Evolutionary conservation across 2,888 invertebrate species (phyloP), one percentile per base, ranked within the genome.

Genomic region (Drosophila neonasuta): DNA sequence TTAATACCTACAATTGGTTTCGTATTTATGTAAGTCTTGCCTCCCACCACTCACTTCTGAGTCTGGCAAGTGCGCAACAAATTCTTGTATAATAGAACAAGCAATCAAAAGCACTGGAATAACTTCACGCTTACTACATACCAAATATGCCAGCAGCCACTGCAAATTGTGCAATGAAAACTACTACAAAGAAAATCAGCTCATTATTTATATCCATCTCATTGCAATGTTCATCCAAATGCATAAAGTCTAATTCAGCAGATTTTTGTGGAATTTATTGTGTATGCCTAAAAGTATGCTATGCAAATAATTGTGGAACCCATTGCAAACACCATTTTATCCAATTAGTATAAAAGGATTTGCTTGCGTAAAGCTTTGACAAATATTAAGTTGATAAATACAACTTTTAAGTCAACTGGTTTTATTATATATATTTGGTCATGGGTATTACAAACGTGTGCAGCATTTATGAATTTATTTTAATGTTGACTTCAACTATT

Each of bases 1-100:
- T 63, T 68, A 13, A 56, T 17, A 60, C 17, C 30, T 34, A 32
- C 54, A 62, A 62, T 58, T 42, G 61, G 51, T 41, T 45, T 68
- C 39, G 59, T 48, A 63, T 61, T 10, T 39, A 49, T 39, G 34
- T 39, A 49, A 29, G 34, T 39, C 57, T 48, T 50, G 30, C n/a
- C 13, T 44, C 10, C 36, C 6, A 11, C 41, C 49, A 30, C 55
- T 24, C 45, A 42, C 29, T 20, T 20, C 9, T 9, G 29, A 24
- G 34, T 24, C 49, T 41, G 11, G 5, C 24, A 24, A 67, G 36
- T 45, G 44, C 20, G 10, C 29, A 29, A 32, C 41, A 15, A 51
- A 36, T 32, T 6, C 32, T 7, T 34, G 13, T 24, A 15, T 44
- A 10, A 15, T 17, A 34, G 10, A 39, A 3, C 57, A 46, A n/a